phyloP scores from a whole-genome alignment of 2,797 vertebrate species.

The Anguilla obscura region DNA sequence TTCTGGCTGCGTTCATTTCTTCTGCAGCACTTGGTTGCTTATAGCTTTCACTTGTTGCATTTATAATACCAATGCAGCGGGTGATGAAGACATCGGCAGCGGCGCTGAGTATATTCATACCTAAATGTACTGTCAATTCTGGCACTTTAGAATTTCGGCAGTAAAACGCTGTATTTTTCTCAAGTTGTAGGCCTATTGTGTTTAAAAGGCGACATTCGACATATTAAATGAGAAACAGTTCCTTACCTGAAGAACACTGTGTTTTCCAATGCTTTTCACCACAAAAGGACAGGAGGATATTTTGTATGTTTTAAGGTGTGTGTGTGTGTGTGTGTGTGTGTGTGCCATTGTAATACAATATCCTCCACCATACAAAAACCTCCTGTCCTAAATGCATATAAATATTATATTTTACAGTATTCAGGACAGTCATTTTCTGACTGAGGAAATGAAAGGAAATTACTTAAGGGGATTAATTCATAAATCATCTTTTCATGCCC shows the following conservation, averaged over 20 bases:
- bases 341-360: background rate
- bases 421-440: background rate
- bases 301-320: background rate
- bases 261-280: background rate
- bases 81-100: background rate
- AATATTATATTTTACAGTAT: background rate
- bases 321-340: slow-evolving; percentile 6
- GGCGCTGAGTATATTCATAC: background rate
- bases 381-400: background rate
- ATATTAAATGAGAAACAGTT: background rate
- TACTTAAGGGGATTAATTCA: background rate
- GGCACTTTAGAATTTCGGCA: background rate
- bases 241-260: background rate
- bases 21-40: background rate
- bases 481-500: background rate
- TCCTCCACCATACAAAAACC: background rate
- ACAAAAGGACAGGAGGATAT: background rate
- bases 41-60: background rate
- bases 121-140: background rate
- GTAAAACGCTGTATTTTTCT: background rate
- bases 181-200: background rate
- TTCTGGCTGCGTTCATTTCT: background rate
- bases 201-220: background rate
- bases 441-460: background rate
- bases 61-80: background rate